phyloP scores from a whole-genome alignment of 2,797 vertebrate genomes.

The Brachyalestes nurse region DNA sequence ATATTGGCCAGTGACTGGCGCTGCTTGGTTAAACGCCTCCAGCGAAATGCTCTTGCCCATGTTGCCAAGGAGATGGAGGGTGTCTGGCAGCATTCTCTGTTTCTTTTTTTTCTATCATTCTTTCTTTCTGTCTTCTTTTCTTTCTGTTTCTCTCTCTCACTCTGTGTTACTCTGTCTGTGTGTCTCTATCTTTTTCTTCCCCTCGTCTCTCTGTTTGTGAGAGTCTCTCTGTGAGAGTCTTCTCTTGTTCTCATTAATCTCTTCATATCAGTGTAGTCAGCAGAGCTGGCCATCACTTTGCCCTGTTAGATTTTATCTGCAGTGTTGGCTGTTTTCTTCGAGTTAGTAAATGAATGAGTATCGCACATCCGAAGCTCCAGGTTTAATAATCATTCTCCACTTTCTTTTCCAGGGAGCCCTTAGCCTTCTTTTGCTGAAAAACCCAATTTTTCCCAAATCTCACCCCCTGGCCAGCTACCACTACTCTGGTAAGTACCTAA shows the following conservation, averaged over 20 bases:
- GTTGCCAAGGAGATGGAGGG: slow-evolving; percentile 56
- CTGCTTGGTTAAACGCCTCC: slow-evolving; percentile 47
- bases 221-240: not conserved
- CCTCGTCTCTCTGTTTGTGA: not conserved
- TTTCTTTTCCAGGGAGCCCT: slow-evolving; percentile 82
- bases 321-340: not conserved
- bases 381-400: slow-evolving; percentile 2
- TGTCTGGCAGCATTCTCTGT: slow-evolving; percentile 34
- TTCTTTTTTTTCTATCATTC: slow-evolving; percentile 6
- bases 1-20: slow-evolving; percentile 45
- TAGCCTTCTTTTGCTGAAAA: slow-evolving; percentile 87
- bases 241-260: slow-evolving; percentile 49
- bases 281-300: slow-evolving; percentile 24
- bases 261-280: slow-evolving; percentile 38
- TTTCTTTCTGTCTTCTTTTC: not conserved
- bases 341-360: not conserved
- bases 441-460: slow-evolving; percentile 77
- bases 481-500: slow-evolving; percentile 87
- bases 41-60: slow-evolving; percentile 40
- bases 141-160: not conserved
- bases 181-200: slow-evolving; percentile 6
- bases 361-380: not conserved
- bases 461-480: slow-evolving; percentile 89
- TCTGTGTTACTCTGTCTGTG: not conserved
- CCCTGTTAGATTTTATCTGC: slow-evolving; percentile 6